Base-by-base conservation (phyloP, 2,797 vertebrate species). In the Pterois miles region DNA sequence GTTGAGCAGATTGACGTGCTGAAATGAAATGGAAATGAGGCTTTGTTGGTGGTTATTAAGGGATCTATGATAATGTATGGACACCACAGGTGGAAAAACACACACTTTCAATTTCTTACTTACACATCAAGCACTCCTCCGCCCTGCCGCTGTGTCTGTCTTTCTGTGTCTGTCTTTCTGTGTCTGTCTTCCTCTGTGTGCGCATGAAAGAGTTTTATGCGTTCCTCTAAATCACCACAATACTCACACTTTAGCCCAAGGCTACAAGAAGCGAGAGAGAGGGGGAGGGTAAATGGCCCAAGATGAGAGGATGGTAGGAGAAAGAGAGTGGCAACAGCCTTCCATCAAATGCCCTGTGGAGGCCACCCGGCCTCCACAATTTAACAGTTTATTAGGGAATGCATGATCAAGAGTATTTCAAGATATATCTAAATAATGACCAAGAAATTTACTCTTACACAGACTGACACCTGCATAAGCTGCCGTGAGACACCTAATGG, bases 161-260 rank as follows among this genome's bases (percentile, higher is more conserved):
- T n/a, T n/a, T n/a, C n/a, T n/a, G n/a, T n/a, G n/a, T 82, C 12
- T 40, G 33, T 74, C 57, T 87, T 33, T 70, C 16, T 79, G 18
- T 81, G 31, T 79, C 36, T 75, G 29, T 78, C 76, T 74, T 40
- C 20, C 65, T 69, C 56, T 78, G 25, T 85, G 52, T 84, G 78
- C 52, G 25, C 79, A 84, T 86, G 86, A 52, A 80, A 73, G 78
- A 82, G 77, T 83, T 91, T 90, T 82, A 87, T 88, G 52, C 74
- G 74, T 70, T 65, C 38, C 72, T 88, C 76, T 90, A 91, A 89
- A 91, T 91, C 89, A 82, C 75, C 14, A 67, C 83, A 80, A 64
- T 86, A 62, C 81, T 83, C 71, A 83, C 82, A 84, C 69, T 87
- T 89, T 83, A 84, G 76, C 81, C 66, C 86, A 87, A 88, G 84